Conservation (phyloP, 2,113 vertebrate species). For the Melanostigma gelatinosum region DNA sequence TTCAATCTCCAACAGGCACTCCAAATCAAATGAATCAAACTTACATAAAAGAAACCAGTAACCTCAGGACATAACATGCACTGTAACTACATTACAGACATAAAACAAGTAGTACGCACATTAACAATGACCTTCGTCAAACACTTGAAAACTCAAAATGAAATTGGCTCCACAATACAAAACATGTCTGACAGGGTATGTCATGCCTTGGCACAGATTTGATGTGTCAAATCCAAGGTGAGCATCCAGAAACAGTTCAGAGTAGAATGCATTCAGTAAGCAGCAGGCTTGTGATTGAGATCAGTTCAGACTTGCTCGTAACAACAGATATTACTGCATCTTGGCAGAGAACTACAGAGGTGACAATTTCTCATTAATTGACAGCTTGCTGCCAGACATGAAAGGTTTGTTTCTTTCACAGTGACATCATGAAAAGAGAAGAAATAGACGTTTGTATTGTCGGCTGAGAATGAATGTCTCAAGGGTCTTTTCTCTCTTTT, state of each 20-base stretch:
- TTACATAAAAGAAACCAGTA: not conserved
- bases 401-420: not conserved
- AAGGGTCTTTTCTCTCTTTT: conserved; percentile 25
- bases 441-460: not conserved
- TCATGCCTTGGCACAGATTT: conserved; percentile 21
- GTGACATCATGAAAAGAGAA: not conserved
- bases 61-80: not conserved
- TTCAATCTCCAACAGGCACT: not conserved
- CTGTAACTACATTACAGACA: not conserved
- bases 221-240: not conserved
- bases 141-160: not conserved
- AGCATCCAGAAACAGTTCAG: not conserved
- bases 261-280: not conserved
- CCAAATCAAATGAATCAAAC: not conserved
- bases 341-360: not conserved
- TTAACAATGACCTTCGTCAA: not conserved
- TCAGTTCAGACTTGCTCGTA: not conserved
- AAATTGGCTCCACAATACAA: not conserved
- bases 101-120: not conserved
- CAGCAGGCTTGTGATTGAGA: not conserved
- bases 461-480: not conserved
- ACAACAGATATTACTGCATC: not conserved
- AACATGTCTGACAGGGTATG: not conserved
- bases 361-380: not conserved
- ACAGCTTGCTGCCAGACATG: conserved; percentile 3